Evolutionary conservation across 2,113 vertebrate species (phyloP), one percentile per base, ranked within the genome.

Genomic region (Cryptotis parvus): DNA sequence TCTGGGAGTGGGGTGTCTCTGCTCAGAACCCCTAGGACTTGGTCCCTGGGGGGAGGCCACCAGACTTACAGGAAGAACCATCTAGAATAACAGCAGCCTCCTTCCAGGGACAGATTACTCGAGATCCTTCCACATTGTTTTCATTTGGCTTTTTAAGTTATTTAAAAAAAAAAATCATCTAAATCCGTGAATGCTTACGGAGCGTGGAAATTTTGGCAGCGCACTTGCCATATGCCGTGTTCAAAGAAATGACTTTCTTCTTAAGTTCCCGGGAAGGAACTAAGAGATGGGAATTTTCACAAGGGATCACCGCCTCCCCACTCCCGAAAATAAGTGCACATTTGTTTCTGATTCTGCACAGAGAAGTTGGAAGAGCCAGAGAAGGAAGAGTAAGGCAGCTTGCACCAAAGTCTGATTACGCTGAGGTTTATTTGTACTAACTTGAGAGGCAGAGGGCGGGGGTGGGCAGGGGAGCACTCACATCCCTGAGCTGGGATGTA

Each of bases 181-280:
- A 87, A 80, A 94, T 41, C 58, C 33, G 74, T 80, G 80, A 92
- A 94, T 72, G 55, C 83, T 95, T 93, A 93, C 0, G 29, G 73
- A 39, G 88, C 24, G 29, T 55, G 33, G 15, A 12, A 11, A 29
- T 72, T n/a, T 69, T 84, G 61, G 87, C 24, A 66, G n/a, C n/a
- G 33, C 14, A 58, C 20, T 22, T 24, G 0, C 90, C 94, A 96
- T 90, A 95, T 96, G 94, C 73, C 73, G 89, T 22, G 95, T 93
- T 94, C 94, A 95, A 96, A 95, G 96, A 92, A 80, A 68, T 20
- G 24, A 65, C 58, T 91, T n/a, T n/a, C 93, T 94, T 96, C 92
- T 93, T 41, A 96, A 96, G 92, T 94, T 90, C 91, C 76, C 63
- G 37, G 55, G 83, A 69, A 94, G 75, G 89, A 94, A 92, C 31